Percentiles rank a stretch among this genome's conserved stretches.
Conservation (phyloP, 2,113 vertebrate species). For the Charina bottae region DNA sequence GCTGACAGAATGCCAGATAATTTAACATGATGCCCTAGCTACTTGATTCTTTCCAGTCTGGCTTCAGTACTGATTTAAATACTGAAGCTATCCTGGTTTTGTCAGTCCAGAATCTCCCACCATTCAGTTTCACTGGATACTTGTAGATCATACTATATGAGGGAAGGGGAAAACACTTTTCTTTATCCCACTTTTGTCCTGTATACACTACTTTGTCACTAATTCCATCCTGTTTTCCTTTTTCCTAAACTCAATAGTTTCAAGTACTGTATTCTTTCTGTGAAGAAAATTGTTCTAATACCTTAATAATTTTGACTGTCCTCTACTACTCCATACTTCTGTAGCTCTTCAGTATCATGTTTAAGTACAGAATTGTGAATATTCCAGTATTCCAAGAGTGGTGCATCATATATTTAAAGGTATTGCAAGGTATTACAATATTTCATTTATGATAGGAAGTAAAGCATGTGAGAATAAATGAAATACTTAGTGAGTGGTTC, state of each 20-base stretch:
- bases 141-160: background rate
- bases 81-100: background rate
- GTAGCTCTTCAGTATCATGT: background rate
- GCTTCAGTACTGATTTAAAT: background rate
- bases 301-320: background rate
- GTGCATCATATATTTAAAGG: background rate
- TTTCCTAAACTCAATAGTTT: background rate
- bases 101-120: background rate
- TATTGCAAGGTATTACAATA: background rate
- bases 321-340: background rate
- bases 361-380: background rate
- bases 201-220: background rate
- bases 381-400: background rate
- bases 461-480: no score
- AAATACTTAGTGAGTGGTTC: no score
- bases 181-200: background rate
- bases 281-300: background rate
- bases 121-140: background rate
- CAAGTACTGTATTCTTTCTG: background rate
- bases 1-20: background rate
- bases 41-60: background rate
- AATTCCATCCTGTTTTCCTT: background rate
- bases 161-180: background rate
- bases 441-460: background rate
- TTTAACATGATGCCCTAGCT: background rate